Evolutionary conservation across 2,797 vertebrate genomes (phyloP).

Genomic region (Xiphorhynchus erythropygius): DNA sequence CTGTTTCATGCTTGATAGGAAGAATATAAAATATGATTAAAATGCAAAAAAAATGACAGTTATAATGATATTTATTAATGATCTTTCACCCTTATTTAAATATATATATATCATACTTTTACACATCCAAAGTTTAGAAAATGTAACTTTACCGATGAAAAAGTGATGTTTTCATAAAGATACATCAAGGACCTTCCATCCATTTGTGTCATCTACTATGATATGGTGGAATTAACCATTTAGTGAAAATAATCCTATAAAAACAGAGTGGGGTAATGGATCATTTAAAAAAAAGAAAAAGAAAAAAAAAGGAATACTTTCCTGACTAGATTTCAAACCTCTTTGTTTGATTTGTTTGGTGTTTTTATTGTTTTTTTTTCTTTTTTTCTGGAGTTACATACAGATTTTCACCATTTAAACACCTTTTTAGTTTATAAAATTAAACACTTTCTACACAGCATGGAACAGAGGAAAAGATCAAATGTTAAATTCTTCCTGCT

Average conservation of each 20-base stretch:
- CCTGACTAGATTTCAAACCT: neutral
- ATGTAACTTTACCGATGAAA: neutral
- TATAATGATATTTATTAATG: neutral
- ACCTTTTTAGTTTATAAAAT: neutral
- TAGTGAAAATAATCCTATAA: neutral
- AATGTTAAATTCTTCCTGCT: conserved; percentile 4
- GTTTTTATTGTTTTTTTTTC: neutral
- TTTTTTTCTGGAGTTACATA: neutral
- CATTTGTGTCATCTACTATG: neutral
- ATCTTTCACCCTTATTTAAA: neutral
- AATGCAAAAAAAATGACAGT: neutral
- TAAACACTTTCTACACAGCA: neutral
- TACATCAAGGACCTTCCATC: neutral
- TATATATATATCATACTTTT: neutral
- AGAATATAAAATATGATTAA: neutral
- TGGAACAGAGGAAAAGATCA: conserved; percentile 22
- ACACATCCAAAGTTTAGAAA: neutral
- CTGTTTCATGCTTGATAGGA: neutral
- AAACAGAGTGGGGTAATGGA: neutral
- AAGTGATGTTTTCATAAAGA: neutral
- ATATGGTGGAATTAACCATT: neutral
- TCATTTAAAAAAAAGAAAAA: rapidly evolving
- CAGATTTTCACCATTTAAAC: neutral
- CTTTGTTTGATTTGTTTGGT: neutral
- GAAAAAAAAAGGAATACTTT: neutral